Evolutionary conservation across 2,888 invertebrate genomes (phyloP).

Genomic region (Troides helena): DNA sequence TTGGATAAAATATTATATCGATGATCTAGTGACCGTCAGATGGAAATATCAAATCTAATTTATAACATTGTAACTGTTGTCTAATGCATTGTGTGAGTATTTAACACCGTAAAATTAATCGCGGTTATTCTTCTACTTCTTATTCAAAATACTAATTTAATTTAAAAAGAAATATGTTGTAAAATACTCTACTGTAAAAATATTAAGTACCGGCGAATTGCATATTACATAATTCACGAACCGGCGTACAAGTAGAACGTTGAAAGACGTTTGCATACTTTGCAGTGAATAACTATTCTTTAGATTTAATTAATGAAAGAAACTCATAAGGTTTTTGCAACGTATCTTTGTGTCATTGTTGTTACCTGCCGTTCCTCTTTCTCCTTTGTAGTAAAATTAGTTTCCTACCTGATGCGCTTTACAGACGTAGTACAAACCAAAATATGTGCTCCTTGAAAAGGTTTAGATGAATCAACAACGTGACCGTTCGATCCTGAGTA

Average conservation of each 20-base stretch:
- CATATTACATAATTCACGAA: not conserved
- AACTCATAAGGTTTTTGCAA: constrained; percentile 51
- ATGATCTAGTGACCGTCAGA: too few relatives aligned
- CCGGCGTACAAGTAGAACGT: too few relatives aligned
- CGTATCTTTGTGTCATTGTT: constrained; percentile 70
- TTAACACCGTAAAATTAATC: too few relatives aligned
- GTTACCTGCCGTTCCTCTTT: constrained; percentile 58
- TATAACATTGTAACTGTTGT: too few relatives aligned
- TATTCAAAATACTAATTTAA: too few relatives aligned
- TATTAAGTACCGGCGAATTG: not conserved
- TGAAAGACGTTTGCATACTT: constrained; percentile 2
- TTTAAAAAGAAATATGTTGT: too few relatives aligned
- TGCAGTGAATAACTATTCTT: constrained; percentile 37
- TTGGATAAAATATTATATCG: too few relatives aligned
- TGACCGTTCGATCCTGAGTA: constrained; percentile 36
- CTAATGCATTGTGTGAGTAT: too few relatives aligned
- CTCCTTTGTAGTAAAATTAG: constrained; percentile 59
- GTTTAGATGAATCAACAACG: constrained; percentile 56
- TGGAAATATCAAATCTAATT: too few relatives aligned
- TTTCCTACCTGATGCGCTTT: constrained; percentile 63
- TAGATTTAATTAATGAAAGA: constrained; percentile 62
- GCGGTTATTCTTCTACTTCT: too few relatives aligned
- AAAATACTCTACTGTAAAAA: not conserved
- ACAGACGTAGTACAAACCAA: constrained; percentile 66
- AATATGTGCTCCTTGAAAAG: constrained; percentile 57